These are phyloP conservation scores for Psylliodes chrysocephalus DNA, from an alignment of 2,888 invertebrate genomes.

Conservation along the genomic window DNA sequence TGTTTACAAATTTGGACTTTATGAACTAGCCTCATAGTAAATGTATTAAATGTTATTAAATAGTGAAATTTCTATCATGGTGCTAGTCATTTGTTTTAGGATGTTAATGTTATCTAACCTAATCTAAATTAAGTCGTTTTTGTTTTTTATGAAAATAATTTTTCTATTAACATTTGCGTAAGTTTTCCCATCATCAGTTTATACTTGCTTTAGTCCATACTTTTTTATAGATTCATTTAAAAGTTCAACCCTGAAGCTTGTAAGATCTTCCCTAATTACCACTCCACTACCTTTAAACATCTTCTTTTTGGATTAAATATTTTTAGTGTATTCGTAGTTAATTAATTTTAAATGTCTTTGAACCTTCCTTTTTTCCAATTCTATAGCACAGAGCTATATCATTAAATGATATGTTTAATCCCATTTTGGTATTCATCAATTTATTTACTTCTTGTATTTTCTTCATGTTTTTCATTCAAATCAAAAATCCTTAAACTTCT, in stretches of 20 bases:
- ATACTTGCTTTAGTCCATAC: conserved; percentile 14
- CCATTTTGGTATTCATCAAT: no score
- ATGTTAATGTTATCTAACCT: background rate
- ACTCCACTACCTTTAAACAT: no score
- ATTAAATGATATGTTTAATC: background rate
- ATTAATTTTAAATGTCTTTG: conserved; percentile 12
- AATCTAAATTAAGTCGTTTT: background rate
- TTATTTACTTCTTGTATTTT: conserved; percentile 2
- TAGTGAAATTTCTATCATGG: background rate
- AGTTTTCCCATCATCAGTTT: conserved; percentile 9
- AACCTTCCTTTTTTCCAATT: conserved; percentile 3
- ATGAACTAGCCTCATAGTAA: background rate
- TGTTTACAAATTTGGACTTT: no score
- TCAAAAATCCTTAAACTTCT: conserved; percentile 11
- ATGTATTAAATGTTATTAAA: no score
- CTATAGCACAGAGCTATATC: conserved; percentile 12
- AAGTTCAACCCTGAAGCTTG: no score
- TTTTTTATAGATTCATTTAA: conserved; percentile 12
- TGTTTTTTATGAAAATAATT: no score
- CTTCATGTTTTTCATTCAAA: conserved; percentile 14
- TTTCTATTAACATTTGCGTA: background rate
- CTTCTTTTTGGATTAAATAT: conserved; percentile 11
- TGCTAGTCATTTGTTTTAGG: background rate
- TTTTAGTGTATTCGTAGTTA: conserved; percentile 1
- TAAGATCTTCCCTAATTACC: no score